Evolutionary conservation across 2,888 invertebrate genomes (phyloP).

Genomic region (Xestia c-nigrum): DNA sequence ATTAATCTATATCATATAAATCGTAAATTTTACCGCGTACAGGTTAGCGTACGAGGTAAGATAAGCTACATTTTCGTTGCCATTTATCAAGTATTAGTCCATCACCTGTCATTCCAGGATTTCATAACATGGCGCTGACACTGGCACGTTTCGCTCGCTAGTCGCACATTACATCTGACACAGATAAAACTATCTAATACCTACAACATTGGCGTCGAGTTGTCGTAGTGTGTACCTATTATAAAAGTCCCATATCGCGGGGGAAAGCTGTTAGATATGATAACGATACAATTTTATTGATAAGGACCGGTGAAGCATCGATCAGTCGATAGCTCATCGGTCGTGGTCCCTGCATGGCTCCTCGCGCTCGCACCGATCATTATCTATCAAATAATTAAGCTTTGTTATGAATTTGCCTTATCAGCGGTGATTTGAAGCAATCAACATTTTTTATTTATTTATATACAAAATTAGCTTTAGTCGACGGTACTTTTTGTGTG

Average conservation of each 20-base stretch:
- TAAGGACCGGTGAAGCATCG: conserved; percentile 87
- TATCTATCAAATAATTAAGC: conserved; percentile 70
- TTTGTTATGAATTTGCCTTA: conserved; percentile 66
- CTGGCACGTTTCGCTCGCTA: conserved; percentile 69
- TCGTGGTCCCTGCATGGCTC: conserved; percentile 73
- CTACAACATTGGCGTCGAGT: conserved; percentile 79
- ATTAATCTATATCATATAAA: conserved; percentile 6
- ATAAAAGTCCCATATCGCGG: conserved; percentile 88
- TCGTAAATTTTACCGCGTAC: neutral
- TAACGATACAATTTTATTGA: conserved; percentile 89
- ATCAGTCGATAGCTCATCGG: conserved; percentile 87
- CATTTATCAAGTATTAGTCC: conserved; percentile 62
- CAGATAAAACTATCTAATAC: conserved; percentile 81
- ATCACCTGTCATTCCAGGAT: conserved; percentile 81
- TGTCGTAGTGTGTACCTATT: conserved; percentile 74
- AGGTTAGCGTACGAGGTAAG: conserved; percentile 32
- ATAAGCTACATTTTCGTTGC: conserved; percentile 32
- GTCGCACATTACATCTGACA: conserved; percentile 80
- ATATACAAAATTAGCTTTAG: conserved; percentile 38
- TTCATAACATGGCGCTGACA: conserved; percentile 74
- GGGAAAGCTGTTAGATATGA: conserved; percentile 90
- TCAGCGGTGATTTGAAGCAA: conserved; percentile 73
- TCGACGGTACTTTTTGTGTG: conserved; percentile 50
- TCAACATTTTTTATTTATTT: conserved; percentile 64
- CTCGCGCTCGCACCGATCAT: conserved; percentile 67